A percentile compares a stretch with the other conserved stretches of the same genome.
phyloP scores from a whole-genome alignment of 2,113 vertebrate genomes.

The Chloropsis cyanopogon region DNA sequence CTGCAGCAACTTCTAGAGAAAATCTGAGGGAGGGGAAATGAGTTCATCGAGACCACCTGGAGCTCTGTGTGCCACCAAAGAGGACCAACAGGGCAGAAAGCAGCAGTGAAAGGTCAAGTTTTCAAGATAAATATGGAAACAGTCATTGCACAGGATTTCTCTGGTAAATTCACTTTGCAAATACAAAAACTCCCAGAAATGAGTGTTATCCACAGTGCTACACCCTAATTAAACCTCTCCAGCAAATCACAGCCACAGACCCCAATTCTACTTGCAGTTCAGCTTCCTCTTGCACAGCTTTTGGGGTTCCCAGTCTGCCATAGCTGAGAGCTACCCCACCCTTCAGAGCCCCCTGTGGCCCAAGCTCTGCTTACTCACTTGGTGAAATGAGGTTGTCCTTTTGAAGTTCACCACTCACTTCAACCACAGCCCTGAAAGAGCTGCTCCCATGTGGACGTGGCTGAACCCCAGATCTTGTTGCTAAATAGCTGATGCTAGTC shows the following conservation, averaged over 20 bases:
- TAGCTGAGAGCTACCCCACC: neutral
- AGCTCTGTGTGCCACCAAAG: neutral
- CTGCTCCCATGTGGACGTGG: accelerated
- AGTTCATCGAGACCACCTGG: neutral
- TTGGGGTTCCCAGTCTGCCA: neutral
- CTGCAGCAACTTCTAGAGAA: neutral
- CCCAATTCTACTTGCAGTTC: neutral
- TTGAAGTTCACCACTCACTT: neutral
- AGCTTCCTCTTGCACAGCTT: neutral
- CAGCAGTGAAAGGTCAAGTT: neutral
- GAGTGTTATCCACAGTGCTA: neutral
- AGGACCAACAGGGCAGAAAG: neutral
- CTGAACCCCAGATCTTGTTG: neutral
- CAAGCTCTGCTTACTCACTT: neutral
- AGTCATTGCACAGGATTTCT: neutral
- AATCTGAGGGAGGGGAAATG: neutral
- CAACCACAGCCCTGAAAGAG: neutral
- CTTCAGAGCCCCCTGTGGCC: neutral
- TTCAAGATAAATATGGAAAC: neutral
- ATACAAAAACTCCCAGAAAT: neutral
- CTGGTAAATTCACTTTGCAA: neutral
- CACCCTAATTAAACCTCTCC: neutral
- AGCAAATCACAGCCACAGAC: neutral
- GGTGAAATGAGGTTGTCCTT: neutral
- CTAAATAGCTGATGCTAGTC: neutral